Conservation (phyloP, 2,113 vertebrate genomes). For the Nothocercus julius region DNA sequence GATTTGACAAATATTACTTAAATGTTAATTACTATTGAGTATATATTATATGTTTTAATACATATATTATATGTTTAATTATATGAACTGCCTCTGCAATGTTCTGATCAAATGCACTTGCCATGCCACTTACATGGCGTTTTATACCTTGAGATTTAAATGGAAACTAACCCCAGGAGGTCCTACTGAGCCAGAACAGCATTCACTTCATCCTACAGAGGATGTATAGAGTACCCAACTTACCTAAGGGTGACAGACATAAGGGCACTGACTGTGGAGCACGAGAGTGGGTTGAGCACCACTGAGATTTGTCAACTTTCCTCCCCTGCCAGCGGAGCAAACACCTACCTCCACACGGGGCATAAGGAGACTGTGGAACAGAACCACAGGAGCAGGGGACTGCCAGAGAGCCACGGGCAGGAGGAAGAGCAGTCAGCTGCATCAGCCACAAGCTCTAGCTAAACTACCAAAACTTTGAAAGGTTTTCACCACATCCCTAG, state of each 20-base stretch:
- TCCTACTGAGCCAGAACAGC: neutral
- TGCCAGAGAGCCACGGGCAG: neutral
- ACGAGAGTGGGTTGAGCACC: neutral
- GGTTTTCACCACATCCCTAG: neutral
- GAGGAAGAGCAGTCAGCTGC: neutral
- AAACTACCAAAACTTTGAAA: neutral
- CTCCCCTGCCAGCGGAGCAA: neutral
- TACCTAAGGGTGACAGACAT: neutral
- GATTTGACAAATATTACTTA: neutral
- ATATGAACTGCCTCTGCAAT: neutral
- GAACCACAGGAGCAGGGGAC: neutral
- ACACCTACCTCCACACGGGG: neutral
- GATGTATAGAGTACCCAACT: neutral
- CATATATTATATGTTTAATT: neutral
- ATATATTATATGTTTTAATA: neutral
- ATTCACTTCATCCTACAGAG: neutral
- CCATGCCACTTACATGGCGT: neutral
- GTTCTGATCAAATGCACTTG: neutral
- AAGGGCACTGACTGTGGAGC: neutral
- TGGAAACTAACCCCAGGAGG: neutral
- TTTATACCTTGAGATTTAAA: neutral
- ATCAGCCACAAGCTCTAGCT: neutral
- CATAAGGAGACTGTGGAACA: neutral
- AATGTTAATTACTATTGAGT: neutral
- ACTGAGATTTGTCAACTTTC: neutral